A percentile compares a stretch with the other conserved stretches of the same genome.
These are phyloP conservation scores for Zelleria hepariella DNA, from an alignment of 2,888 invertebrate species.

Conservation along the genomic window DNA sequence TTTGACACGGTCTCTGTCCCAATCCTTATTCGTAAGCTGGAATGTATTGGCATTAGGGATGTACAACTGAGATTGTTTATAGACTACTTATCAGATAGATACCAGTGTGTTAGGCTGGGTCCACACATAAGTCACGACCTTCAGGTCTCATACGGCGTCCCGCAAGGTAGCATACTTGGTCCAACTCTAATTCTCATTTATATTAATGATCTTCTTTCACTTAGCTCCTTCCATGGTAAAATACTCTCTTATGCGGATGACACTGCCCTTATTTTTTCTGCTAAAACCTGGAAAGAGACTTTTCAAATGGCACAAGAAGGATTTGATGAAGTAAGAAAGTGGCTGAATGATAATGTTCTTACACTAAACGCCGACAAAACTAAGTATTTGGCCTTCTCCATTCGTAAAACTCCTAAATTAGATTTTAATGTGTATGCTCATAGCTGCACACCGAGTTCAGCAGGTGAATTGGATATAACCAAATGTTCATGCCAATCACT, in stretches of 20 bases:
- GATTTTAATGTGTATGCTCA: not conserved
- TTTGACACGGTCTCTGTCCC: too few species aligned
- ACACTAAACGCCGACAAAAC: not conserved
- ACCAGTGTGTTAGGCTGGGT: too few species aligned
- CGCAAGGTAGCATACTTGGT: not conserved
- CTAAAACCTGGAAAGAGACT: not conserved
- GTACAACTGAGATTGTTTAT: too few species aligned
- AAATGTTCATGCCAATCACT: not conserved
- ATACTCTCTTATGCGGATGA: not conserved
- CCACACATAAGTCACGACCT: too few species aligned
- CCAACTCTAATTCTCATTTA: not conserved
- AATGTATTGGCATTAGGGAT: too few species aligned
- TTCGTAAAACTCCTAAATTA: not conserved
- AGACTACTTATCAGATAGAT: too few species aligned
- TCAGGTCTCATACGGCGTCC: not conserved
- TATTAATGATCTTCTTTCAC: not conserved
- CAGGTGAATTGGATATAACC: too few species aligned
- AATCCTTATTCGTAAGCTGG: too few species aligned
- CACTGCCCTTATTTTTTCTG: not conserved
- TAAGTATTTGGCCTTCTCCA: not conserved
- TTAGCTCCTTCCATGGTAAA: not conserved
- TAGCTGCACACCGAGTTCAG: not conserved
- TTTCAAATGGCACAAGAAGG: not conserved
- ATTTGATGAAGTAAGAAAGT: not conserved
- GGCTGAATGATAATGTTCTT: not conserved